These are phyloP conservation scores for Plotosus lineatus DNA, from an alignment of 2,113 vertebrate species.

Conservation along the genomic window DNA sequence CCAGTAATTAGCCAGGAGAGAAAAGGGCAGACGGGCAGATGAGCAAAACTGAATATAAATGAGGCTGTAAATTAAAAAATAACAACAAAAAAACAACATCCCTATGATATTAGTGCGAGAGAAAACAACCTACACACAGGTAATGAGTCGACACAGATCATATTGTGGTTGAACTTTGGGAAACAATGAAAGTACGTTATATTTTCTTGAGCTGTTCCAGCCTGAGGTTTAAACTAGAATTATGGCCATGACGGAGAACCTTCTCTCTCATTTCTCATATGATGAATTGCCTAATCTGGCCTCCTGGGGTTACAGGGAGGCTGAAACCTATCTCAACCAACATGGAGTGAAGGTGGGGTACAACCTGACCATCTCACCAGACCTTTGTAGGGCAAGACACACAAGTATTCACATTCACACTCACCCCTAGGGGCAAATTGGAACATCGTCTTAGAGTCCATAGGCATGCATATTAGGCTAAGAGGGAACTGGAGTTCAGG, in stretches of 20 bases:
- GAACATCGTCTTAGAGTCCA: too few species aligned
- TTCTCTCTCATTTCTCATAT: too few species aligned
- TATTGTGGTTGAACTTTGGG: background rate
- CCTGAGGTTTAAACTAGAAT: background rate
- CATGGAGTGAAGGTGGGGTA: too few species aligned
- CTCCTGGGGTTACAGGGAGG: too few species aligned
- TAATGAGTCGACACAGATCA: background rate
- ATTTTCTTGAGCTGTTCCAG: background rate
- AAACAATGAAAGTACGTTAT: background rate
- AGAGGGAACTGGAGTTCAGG: too few species aligned
- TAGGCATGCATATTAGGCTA: too few species aligned
- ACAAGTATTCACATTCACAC: too few species aligned
- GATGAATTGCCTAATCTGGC: too few species aligned
- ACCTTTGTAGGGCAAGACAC: too few species aligned
- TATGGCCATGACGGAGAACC: background rate
- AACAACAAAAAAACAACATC: background rate
- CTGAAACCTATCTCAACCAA: too few species aligned
- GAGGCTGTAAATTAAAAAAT: slow-evolving; percentile 14
- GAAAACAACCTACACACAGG: background rate
- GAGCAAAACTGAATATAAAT: slow-evolving; percentile 35
- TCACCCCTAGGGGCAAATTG: too few species aligned
- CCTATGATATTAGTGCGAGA: background rate
- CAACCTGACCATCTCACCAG: too few species aligned
- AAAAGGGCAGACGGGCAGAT: background rate
- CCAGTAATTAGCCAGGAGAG: slow-evolving; percentile 41